These are phyloP conservation scores for Nomada fabriciana DNA, from an alignment of 2,888 invertebrate species.

Conservation along the genomic window DNA sequence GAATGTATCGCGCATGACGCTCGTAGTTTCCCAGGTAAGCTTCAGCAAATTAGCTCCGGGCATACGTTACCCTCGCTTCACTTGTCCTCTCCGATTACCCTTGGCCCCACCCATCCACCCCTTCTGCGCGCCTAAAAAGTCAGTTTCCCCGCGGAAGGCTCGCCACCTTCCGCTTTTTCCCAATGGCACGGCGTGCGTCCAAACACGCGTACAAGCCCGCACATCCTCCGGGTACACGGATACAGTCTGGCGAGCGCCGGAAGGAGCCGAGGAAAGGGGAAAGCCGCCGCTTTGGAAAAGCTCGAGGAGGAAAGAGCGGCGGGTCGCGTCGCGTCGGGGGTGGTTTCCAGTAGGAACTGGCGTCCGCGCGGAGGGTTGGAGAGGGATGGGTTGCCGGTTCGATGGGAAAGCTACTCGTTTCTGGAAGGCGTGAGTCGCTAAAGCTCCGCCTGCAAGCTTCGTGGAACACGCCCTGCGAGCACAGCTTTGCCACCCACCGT, in stretches of 20 bases:
- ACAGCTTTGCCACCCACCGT: constrained; percentile 64
- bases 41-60: constrained; percentile 81
- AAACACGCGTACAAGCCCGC: constrained; percentile 45
- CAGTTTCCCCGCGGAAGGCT: constrained; percentile 45
- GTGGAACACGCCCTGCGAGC: constrained; percentile 76
- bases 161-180: constrained; percentile 26
- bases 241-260: neutral
- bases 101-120: constrained; percentile 12
- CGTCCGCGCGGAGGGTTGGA: constrained; percentile 36
- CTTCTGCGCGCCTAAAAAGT: constrained; percentile 35
- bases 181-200: constrained; percentile 15
- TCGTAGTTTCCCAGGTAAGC: constrained; percentile 81
- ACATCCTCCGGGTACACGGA: constrained; percentile 35
- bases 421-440: constrained; percentile 76
- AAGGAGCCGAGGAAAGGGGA: constrained; percentile 41
- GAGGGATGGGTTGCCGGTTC: constrained; percentile 48
- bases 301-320: constrained; percentile 60
- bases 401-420: constrained; percentile 55
- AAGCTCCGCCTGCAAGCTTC: constrained; percentile 83
- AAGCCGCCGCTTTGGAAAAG: constrained; percentile 64
- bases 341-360: constrained; percentile 43
- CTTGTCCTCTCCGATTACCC: constrained; percentile 44
- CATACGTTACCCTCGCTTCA: constrained; percentile 80
- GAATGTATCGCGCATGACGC: constrained; percentile 78
- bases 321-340: constrained; percentile 21